A percentile compares a stretch with the other conserved stretches of the same genome.
Conservation (phyloP, 2,113 vertebrate species). For the Saguinus midas region DNA sequence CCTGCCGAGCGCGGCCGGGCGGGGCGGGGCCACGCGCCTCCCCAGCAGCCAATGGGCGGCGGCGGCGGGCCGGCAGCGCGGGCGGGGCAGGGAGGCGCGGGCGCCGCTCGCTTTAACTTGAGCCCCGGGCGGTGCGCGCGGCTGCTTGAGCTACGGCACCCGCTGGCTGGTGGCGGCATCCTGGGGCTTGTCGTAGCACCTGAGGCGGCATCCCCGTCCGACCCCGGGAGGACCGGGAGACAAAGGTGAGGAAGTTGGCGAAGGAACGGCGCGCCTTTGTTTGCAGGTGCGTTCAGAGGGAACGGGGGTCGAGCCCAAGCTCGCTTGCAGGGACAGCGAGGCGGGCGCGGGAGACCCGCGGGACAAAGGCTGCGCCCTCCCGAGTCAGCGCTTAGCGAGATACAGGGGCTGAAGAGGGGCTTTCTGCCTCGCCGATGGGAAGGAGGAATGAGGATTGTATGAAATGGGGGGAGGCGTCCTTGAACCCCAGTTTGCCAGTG, state of each 20-base stretch:
- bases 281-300: slow-evolving; percentile 30
- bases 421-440: neutral
- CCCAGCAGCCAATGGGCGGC: slow-evolving; percentile 34
- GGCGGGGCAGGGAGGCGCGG: slow-evolving; percentile 3
- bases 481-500: neutral
- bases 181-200: neutral
- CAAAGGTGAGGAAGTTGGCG: slow-evolving; percentile 46
- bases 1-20: neutral
- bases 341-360: neutral
- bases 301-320: neutral
- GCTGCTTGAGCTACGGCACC: slow-evolving; percentile 42
- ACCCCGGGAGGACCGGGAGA: neutral
- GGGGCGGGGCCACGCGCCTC: neutral
- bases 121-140: slow-evolving; percentile 59
- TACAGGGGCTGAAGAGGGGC: neutral
- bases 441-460: neutral
- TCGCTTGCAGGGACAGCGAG: neutral
- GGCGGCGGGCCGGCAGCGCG: neutral
- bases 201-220: neutral
- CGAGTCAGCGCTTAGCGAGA: neutral
- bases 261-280: slow-evolving; percentile 53
- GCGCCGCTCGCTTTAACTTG: slow-evolving; percentile 29
- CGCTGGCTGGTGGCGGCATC: too few species aligned
- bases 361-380: slow-evolving; percentile 66
- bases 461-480: neutral